Conservation (phyloP, 2,113 vertebrate species). For the Menidia beryllina region DNA sequence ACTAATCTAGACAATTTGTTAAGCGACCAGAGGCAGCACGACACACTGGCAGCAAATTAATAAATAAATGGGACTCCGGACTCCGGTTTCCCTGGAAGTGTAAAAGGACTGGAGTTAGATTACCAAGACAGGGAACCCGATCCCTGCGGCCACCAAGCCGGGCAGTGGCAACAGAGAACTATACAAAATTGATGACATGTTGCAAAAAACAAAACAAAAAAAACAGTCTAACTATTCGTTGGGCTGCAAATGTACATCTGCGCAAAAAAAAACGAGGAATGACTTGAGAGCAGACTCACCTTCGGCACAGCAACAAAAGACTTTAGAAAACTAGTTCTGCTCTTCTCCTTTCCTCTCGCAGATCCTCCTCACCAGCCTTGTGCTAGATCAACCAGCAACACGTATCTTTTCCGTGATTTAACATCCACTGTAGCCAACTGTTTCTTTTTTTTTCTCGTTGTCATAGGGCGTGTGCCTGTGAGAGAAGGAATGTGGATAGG, state of each 20-base stretch:
- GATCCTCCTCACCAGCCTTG: conserved; percentile 57
- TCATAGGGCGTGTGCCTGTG: conserved; percentile 81
- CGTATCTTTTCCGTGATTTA: conserved; percentile 80
- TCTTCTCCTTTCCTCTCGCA: conserved; percentile 42
- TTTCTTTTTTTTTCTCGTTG: conserved; percentile 64
- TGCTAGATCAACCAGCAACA: conserved; percentile 66
- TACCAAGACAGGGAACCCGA: conserved; percentile 69
- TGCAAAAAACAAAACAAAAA: conserved; percentile 41
- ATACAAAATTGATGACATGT: conserved; percentile 63
- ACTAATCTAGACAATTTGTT: conserved; percentile 70
- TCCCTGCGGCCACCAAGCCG: conserved; percentile 44
- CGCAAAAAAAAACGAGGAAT: neutral
- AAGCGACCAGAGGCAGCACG: conserved; percentile 42
- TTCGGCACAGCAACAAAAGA: conserved; percentile 21
- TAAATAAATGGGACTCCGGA: conserved; percentile 73
- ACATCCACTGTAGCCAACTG: conserved; percentile 63
- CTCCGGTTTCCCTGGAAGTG: conserved; percentile 73
- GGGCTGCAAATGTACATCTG: neutral
- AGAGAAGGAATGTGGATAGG: conserved; percentile 75
- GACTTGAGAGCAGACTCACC: conserved; percentile 53
- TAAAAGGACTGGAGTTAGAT: conserved; percentile 70
- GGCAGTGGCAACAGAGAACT: conserved; percentile 42
- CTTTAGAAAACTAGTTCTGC: conserved; percentile 1
- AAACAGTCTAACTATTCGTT: conserved; percentile 19
- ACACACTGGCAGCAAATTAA: conserved; percentile 46